These are phyloP conservation scores for Acanthurus tractus DNA, from an alignment of 2,797 vertebrate genomes.

Conservation along the genomic window DNA sequence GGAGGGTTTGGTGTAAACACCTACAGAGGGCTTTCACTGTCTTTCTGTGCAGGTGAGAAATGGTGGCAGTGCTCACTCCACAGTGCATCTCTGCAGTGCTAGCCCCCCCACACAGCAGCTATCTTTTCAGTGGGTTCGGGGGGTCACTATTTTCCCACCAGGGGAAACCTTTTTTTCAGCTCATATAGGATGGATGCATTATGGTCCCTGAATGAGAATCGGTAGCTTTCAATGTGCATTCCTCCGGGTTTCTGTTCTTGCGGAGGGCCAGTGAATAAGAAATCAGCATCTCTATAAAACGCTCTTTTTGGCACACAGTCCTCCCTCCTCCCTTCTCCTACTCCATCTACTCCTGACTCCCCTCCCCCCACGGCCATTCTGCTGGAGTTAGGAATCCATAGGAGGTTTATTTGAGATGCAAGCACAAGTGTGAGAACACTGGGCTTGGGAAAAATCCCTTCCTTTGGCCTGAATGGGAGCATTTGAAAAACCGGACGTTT, in stretches of 20 bases:
- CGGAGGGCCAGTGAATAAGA: conserved; percentile 82
- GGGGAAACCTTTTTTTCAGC: conserved; percentile 88
- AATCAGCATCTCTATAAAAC: conserved; percentile 89
- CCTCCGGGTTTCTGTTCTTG: conserved; percentile 78
- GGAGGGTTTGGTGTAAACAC: conserved; percentile 83
- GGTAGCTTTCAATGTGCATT: conserved; percentile 77
- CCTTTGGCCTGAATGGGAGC: conserved; percentile 78
- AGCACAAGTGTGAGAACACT: conserved; percentile 83
- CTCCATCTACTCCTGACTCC: conserved; percentile 44
- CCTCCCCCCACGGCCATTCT: conserved; percentile 71
- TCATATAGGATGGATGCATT: conserved; percentile 85
- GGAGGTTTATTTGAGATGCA: conserved; percentile 84
- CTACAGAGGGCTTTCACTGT: conserved; percentile 60
- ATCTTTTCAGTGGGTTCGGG: conserved; percentile 85
- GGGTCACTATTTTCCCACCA: conserved; percentile 93
- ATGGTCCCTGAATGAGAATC: conserved; percentile 83
- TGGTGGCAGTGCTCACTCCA: conserved; percentile 54
- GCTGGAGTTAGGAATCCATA: conserved; percentile 83
- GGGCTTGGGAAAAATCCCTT: conserved; percentile 78
- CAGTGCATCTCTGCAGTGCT: conserved; percentile 82
- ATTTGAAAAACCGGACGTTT: conserved; percentile 80
- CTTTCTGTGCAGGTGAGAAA: conserved; percentile 87
- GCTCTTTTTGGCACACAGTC: conserved; percentile 63
- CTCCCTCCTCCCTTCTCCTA: conserved; percentile 1
- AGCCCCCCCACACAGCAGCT: conserved; percentile 71